These are phyloP conservation scores for Clupea harengus DNA, from an alignment of 2,113 vertebrate genomes.

Conservation along the genomic window DNA sequence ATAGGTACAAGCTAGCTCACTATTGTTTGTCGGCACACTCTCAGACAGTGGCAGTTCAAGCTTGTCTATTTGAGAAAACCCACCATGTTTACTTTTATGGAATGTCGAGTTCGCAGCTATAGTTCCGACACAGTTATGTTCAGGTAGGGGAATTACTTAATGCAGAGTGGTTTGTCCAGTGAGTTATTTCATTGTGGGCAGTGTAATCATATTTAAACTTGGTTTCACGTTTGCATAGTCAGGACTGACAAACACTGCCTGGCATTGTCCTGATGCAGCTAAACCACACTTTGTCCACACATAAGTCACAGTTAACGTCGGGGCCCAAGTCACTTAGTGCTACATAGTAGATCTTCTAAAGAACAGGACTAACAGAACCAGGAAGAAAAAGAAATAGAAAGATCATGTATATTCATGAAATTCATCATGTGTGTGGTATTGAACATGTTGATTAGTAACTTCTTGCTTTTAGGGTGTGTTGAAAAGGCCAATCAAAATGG, in stretches of 20 bases:
- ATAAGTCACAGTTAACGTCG: neutral
- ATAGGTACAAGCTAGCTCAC: neutral
- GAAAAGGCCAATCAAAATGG: constrained; percentile 71
- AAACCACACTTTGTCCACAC: neutral
- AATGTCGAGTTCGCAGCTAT: neutral
- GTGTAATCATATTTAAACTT: neutral
- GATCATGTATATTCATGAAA: neutral
- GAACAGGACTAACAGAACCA: no score
- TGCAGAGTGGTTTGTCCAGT: neutral
- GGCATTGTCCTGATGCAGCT: neutral
- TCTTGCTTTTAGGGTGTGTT: neutral
- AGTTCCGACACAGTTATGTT: no score
- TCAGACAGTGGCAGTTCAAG: neutral
- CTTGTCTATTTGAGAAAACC: neutral
- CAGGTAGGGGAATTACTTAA: neutral
- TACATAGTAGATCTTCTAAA: no score
- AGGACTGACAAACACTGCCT: neutral
- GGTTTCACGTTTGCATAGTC: neutral
- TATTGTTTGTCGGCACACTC: neutral
- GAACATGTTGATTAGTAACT: neutral
- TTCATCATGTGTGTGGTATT: neutral
- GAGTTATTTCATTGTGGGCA: neutral
- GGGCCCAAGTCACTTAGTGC: neutral
- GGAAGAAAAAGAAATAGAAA: neutral
- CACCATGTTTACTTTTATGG: neutral